These are phyloP conservation scores for Hydropsyche tenuis DNA, from an alignment of 1,140 invertebrate species.

Conservation along the genomic window DNA sequence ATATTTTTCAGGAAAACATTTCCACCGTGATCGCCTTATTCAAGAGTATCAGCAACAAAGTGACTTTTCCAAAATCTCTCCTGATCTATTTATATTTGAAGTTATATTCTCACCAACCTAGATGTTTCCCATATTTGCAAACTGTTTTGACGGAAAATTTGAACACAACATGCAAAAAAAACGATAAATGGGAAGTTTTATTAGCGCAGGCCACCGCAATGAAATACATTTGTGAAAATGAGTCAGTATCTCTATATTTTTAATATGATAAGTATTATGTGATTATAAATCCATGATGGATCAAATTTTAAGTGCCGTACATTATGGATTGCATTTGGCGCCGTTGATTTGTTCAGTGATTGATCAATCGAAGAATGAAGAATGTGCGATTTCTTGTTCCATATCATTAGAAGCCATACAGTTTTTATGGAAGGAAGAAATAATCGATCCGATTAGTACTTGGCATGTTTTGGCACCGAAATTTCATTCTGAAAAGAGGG, in stretches of 20 bases:
- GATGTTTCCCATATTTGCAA: constrained; percentile 29
- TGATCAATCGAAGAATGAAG: neutral
- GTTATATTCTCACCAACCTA: neutral
- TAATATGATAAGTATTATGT: neutral
- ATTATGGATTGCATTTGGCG: neutral
- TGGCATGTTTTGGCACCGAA: constrained; percentile 30
- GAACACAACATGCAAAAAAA: neutral
- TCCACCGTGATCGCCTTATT: neutral
- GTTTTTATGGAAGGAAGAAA: constrained; percentile 4
- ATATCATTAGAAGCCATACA: constrained; percentile 8
- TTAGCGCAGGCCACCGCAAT: constrained; percentile 17
- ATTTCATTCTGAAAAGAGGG: constrained; percentile 20
- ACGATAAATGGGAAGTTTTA: constrained; percentile 22
- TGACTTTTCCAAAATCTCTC: neutral
- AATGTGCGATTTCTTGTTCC: constrained; percentile 1
- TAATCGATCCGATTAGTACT: constrained; percentile 17
- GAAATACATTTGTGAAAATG: constrained; percentile 27
- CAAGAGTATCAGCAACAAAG: neutral
- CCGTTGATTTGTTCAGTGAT: constrained; percentile 18
- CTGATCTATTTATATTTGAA: constrained; percentile 21
- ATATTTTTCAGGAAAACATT: constrained; percentile 26
- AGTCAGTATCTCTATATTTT: neutral
- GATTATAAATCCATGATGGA: neutral
- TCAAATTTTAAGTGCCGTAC: constrained; percentile 7
- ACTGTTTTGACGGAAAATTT: constrained; percentile 13